Conservation (phyloP, 1,140 invertebrate genomes). For the Vanessa tameamea region DNA sequence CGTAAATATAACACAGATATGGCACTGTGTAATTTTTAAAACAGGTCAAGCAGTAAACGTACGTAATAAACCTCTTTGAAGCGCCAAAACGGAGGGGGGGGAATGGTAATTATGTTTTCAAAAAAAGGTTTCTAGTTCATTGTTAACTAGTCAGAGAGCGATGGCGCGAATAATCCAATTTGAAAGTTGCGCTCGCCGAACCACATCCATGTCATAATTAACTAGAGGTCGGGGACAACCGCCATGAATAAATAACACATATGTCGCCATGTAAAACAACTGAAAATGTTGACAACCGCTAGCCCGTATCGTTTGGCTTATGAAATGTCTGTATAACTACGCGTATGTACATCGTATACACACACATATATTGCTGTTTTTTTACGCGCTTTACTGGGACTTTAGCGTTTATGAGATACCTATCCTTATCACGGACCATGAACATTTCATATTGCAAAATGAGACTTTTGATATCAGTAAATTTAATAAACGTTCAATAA, state of each 20-base stretch:
- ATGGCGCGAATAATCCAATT: slow-evolving; percentile 64
- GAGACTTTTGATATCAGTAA: too few relatives aligned
- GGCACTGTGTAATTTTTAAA: background rate
- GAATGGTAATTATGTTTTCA: slow-evolving; percentile 15
- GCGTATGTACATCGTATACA: background rate
- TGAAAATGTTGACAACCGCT: slow-evolving; percentile 38
- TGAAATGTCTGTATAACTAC: background rate
- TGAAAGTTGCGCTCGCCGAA: slow-evolving; percentile 54
- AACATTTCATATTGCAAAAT: too few relatives aligned
- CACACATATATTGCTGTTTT: background rate
- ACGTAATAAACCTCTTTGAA: slow-evolving; percentile 9
- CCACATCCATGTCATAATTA: slow-evolving; percentile 60
- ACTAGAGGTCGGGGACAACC: slow-evolving; percentile 53
- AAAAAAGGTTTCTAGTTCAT: slow-evolving; percentile 29
- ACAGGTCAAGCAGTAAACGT: slow-evolving; percentile 1
- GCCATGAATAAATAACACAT: slow-evolving; percentile 62
- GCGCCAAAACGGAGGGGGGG: background rate
- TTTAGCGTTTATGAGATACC: background rate
- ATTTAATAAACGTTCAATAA: too few relatives aligned
- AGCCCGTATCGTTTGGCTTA: background rate
- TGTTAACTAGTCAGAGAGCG: slow-evolving; percentile 48
- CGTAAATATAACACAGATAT: background rate
- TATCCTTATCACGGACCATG: too few relatives aligned
- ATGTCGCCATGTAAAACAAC: slow-evolving; percentile 47
- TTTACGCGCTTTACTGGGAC: background rate